Evolutionary conservation across 2,113 vertebrate species (phyloP), one percentile per base, ranked within the genome.

Genomic region (Mustelus asterias): DNA sequence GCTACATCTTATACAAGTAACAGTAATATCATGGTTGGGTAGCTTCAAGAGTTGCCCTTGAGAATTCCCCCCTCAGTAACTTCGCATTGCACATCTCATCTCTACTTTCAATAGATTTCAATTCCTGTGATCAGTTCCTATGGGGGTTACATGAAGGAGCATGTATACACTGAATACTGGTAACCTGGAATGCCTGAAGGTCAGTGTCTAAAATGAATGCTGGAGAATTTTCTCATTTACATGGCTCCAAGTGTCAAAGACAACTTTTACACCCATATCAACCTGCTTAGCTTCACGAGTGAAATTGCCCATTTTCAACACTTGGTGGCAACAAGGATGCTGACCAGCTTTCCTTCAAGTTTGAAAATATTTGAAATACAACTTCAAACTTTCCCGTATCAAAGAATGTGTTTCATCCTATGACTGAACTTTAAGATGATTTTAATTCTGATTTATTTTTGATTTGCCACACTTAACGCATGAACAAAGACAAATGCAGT

Each of bases 21-120:
- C 18, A 93, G 22, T 8, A 93, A 65, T 63, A 67, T 18, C 63
- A 65, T 69, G 60, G n/a, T 41, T 67, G 33, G 90, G n/a, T 69
- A 37, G n/a, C 63, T 94, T 94, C 29, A 93, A 65, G 29, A n/a
- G 8, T 13, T 63, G 13, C 90, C n/a, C 89, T 7, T 9, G 63
- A 67, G 90, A 67, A 67, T 67, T 67, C 18, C 90, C 48, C 65
- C 63, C 63, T 20, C 60, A 41, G 14, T 94, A 65, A 8, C n/a
- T 94, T 54, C 63, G 67, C 90, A 65, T 37, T 65, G 60, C 63
- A 67, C 60, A 41, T 67, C 33, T 93, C 60, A 65, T 67, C 48
- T 94, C 16, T 22, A 41, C 90, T 94, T 94, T 94, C 63, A 94
- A 69, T 24, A 37, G 33, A 94, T 93, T 92, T 33, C 60, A 65